Evolutionary conservation across 2,113 vertebrate genomes (phyloP).

Genomic region (Rhinoderma darwinii): DNA sequence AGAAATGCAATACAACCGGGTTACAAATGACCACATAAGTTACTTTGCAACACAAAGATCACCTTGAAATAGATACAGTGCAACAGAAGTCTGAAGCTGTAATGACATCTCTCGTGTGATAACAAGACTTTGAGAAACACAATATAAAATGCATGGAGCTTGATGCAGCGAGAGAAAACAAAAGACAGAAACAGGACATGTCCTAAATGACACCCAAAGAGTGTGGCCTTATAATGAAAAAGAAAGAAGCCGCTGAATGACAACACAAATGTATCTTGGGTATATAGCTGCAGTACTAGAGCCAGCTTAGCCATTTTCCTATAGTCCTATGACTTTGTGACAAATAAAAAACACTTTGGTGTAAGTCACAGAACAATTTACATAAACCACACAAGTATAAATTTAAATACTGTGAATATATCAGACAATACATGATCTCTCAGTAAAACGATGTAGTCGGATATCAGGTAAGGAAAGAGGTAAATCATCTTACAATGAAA

Average conservation of each 20-base stretch:
- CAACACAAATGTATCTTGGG: not conserved
- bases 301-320: no score
- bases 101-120: constrained; percentile 53
- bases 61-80: constrained; percentile 55
- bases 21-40: constrained; percentile 13
- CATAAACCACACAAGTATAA: no score
- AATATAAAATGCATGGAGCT: constrained; percentile 31
- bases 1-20: not conserved
- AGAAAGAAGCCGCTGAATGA: not conserved
- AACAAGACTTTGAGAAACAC: constrained; percentile 22
- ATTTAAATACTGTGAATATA: no score
- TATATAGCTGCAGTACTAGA: not conserved
- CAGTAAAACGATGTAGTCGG: no score
- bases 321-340: no score
- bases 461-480: no score
- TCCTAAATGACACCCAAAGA: not conserved
- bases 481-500: no score
- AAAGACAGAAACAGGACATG: not conserved
- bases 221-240: not conserved
- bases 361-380: no score
- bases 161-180: not conserved
- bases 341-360: no score
- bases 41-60: constrained; percentile 39
- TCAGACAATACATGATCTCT: no score
- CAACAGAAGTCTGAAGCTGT: constrained; percentile 53